Evolutionary conservation across 2,113 vertebrate species (phyloP).

Genomic region (Tursiops truncatus): DNA sequence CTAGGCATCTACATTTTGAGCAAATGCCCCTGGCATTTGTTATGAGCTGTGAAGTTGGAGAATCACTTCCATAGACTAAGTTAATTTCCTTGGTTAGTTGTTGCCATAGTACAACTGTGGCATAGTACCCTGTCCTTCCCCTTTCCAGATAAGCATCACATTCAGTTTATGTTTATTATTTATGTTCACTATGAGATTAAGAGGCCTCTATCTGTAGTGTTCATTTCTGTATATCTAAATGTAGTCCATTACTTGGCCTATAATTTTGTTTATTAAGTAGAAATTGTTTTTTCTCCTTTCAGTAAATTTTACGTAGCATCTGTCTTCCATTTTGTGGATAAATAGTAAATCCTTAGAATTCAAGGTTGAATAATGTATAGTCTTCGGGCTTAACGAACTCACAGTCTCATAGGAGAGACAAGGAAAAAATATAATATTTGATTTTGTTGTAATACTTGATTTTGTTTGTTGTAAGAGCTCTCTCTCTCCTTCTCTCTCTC

Average conservation of each 20-base stretch:
- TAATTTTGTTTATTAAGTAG: background rate
- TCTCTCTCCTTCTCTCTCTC: background rate
- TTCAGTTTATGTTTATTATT: background rate
- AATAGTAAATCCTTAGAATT: background rate
- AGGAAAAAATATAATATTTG: background rate
- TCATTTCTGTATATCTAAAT: background rate
- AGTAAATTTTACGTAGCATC: background rate
- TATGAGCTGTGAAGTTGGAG: background rate
- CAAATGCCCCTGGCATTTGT: background rate
- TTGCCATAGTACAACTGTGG: background rate
- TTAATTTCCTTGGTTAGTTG: background rate
- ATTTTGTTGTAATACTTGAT: background rate
- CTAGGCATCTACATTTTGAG: background rate
- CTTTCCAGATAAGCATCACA: background rate
- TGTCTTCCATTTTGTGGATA: background rate
- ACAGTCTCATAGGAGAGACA: background rate
- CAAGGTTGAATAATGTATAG: background rate
- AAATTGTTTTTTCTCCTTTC: background rate
- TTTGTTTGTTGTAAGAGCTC: too few species aligned
- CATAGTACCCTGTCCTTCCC: background rate
- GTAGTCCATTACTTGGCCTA: background rate
- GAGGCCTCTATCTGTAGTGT: background rate
- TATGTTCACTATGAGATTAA: background rate
- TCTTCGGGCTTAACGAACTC: background rate
- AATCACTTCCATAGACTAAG: background rate